Conservation (phyloP, 1,140 invertebrate genomes). For the Bombus turneri region DNA sequence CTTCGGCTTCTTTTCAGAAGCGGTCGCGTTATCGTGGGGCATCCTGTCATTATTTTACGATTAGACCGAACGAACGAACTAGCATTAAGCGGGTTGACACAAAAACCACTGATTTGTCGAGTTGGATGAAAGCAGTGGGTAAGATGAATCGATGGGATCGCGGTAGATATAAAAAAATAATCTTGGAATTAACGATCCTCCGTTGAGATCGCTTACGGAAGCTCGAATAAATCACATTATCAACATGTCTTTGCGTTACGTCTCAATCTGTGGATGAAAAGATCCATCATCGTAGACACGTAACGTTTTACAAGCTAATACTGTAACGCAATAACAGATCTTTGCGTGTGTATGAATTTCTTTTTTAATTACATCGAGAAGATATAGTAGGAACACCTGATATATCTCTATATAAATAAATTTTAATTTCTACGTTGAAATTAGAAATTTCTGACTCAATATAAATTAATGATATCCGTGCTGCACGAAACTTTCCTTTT, state of each 20-base stretch:
- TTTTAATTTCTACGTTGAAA: not conserved
- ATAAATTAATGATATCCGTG: too few species aligned
- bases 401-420: not conserved
- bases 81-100: slow-evolving; percentile 50
- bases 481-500: too few species aligned
- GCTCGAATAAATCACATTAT: slow-evolving; percentile 21
- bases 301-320: not conserved
- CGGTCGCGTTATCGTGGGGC: slow-evolving; percentile 32
- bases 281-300: slow-evolving; percentile 19
- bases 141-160: slow-evolving; percentile 28
- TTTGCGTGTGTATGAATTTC: not conserved
- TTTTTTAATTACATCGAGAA: not conserved
- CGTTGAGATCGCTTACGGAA: slow-evolving; percentile 2
- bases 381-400: not conserved
- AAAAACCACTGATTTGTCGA: slow-evolving; percentile 49
- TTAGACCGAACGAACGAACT: slow-evolving; percentile 69
- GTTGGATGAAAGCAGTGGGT: slow-evolving; percentile 43
- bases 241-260: slow-evolving; percentile 5
- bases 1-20: slow-evolving; percentile 46
- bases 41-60: slow-evolving; percentile 77
- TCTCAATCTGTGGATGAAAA: slow-evolving; percentile 4
- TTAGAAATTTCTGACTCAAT: too few species aligned
- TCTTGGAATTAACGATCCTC: slow-evolving; percentile 21
- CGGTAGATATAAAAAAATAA: not conserved
- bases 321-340: not conserved